A percentile compares a stretch with the other conserved stretches of the same genome.
These are phyloP conservation scores for Hypomesus transpacificus DNA, from an alignment of 2,113 vertebrate genomes.

Conservation along the genomic window DNA sequence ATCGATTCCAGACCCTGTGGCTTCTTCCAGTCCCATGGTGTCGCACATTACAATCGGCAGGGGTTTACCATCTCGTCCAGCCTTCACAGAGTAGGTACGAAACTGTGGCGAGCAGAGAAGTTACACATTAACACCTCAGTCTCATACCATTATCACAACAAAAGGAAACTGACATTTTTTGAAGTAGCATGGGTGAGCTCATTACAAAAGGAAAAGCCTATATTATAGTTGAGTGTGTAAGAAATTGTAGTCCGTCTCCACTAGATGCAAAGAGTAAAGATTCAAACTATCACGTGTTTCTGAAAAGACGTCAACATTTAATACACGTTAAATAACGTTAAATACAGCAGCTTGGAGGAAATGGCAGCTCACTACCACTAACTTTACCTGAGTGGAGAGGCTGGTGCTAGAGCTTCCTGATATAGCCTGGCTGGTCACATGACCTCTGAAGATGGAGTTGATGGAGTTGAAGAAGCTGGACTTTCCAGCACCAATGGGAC, in stretches of 20 bases:
- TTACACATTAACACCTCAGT: background rate
- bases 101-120: conserved; percentile 36
- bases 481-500: conserved; percentile 62
- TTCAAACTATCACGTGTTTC: no score
- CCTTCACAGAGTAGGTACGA: conserved; percentile 39
- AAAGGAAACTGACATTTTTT: no score
- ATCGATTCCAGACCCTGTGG: conserved; percentile 32
- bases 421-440: conserved; percentile 45
- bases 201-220: no score
- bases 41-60: conserved; percentile 51
- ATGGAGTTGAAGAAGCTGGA: conserved; percentile 72
- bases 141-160: background rate
- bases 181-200: no score
- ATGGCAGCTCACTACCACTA: no score
- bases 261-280: no score
- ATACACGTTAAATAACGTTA: no score
- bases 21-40: conserved; percentile 55
- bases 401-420: conserved; percentile 60
- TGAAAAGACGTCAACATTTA: no score
- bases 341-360: no score
- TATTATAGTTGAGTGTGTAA: no score
- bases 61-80: conserved; percentile 4
- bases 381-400: conserved; percentile 45
- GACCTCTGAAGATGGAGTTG: conserved; percentile 60
- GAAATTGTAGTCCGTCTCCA: no score